Percentiles rank a stretch among this genome's conserved stretches.
Conservation (phyloP, 2,888 invertebrate species). For the Pandemis corylana region DNA sequence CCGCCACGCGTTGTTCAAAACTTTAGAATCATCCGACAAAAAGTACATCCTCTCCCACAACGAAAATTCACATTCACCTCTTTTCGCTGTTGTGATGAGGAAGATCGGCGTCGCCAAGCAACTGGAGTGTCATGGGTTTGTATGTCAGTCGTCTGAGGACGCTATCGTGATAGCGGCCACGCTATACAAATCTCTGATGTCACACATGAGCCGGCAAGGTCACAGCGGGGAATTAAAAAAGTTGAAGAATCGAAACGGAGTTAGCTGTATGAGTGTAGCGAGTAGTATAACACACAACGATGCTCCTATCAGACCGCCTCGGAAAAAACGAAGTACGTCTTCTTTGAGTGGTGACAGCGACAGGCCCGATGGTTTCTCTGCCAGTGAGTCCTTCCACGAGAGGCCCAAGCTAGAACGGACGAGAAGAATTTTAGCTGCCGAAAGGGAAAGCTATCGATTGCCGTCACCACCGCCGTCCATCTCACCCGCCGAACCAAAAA, state of each 20-base stretch:
- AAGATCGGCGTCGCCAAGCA: slow-evolving; percentile 90
- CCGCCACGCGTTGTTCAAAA: slow-evolving; percentile 88
- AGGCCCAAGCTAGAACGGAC: slow-evolving; percentile 81
- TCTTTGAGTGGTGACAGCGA: slow-evolving; percentile 87
- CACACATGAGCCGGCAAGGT: slow-evolving; percentile 88
- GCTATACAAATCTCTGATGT: slow-evolving; percentile 94
- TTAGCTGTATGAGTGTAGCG: slow-evolving; percentile 91
- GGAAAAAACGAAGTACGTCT: slow-evolving; percentile 89
- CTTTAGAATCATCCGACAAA: slow-evolving; percentile 81
- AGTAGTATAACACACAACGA: slow-evolving; percentile 84
- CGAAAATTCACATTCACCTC: slow-evolving; percentile 90
- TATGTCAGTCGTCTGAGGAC: slow-evolving; percentile 95
- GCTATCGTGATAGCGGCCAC: slow-evolving; percentile 96
- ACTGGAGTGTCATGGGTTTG: slow-evolving; percentile 95
- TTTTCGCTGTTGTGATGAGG: slow-evolving; percentile 96
- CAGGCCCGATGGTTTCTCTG: slow-evolving; percentile 80
- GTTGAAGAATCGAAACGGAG: slow-evolving; percentile 89
- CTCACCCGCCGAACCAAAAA: slow-evolving; percentile 70
- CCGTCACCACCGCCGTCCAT: slow-evolving; percentile 71
- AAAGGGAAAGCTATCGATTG: slow-evolving; percentile 83
- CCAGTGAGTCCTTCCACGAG: slow-evolving; percentile 76
- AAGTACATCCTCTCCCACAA: slow-evolving; percentile 84
- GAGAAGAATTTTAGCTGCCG: slow-evolving; percentile 83
- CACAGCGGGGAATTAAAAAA: slow-evolving; percentile 81
- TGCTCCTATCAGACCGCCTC: slow-evolving; percentile 89